These are phyloP conservation scores for Azorinus chamasolen DNA, from an alignment of 2,888 invertebrate species.

Conservation along the genomic window DNA sequence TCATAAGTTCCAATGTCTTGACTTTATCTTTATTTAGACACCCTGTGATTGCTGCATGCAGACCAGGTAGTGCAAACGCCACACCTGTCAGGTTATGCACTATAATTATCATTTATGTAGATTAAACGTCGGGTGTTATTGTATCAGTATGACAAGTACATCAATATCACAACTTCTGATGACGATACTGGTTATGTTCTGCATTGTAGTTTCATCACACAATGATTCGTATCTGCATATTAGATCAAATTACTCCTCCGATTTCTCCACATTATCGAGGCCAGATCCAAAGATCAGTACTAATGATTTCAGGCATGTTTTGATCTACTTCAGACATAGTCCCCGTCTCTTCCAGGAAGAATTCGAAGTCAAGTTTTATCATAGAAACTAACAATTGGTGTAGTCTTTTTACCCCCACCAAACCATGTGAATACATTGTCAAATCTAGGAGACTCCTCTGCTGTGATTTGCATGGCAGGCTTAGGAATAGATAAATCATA, in stretches of 20 bases:
- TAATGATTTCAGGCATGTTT: background rate
- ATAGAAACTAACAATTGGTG: slow-evolving; percentile 58
- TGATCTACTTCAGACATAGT: background rate
- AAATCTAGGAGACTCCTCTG: slow-evolving; percentile 48
- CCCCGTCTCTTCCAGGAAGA: slow-evolving; percentile 29
- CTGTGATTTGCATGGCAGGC: slow-evolving; percentile 63
- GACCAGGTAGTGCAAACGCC: slow-evolving; percentile 1
- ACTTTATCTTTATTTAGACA: slow-evolving; percentile 9
- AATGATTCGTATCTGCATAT: slow-evolving; percentile 21
- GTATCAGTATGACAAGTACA: slow-evolving; percentile 9
- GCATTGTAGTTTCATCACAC: slow-evolving; percentile 3
- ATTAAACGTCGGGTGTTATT: slow-evolving; percentile 4
- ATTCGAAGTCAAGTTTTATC: slow-evolving; percentile 46
- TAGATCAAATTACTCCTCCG: slow-evolving; percentile 2
- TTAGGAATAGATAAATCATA: slow-evolving; percentile 46
- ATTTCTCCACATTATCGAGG: slow-evolving; percentile 7
- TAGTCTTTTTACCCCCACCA: slow-evolving; percentile 61
- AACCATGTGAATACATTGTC: slow-evolving; percentile 65
- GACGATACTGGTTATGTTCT: background rate
- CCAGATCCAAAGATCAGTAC: background rate
- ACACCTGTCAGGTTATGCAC: background rate
- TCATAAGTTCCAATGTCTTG: background rate
- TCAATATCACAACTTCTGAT: slow-evolving; percentile 11
- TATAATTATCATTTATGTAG: background rate
- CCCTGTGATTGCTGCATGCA: slow-evolving; percentile 3